phyloP scores from a whole-genome alignment of 2,113 vertebrate genomes.

The Spea multiplicata region DNA sequence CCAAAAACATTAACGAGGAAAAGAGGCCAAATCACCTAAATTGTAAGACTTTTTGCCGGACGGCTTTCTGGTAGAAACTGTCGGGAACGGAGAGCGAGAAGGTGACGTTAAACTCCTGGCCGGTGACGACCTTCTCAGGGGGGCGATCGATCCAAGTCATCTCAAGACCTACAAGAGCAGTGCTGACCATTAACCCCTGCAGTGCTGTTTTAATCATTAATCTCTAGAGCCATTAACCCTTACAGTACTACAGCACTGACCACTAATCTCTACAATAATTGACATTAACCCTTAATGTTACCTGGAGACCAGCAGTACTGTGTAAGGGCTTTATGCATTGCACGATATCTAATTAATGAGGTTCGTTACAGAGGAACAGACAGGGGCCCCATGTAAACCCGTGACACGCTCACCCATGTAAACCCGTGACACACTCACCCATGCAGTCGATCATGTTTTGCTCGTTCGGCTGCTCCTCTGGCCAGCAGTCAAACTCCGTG shows the following conservation, averaged over 20 bases:
- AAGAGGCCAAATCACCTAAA: slow-evolving; percentile 57
- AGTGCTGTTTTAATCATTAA: too few species aligned
- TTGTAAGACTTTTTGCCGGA: slow-evolving; percentile 66
- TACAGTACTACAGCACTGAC: too few species aligned
- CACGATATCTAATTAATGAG: too few species aligned
- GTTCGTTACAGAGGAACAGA: too few species aligned
- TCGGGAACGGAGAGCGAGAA: slow-evolving; percentile 64
- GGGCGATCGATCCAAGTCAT: slow-evolving; percentile 68
- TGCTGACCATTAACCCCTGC: too few species aligned
- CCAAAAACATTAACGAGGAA: not conserved
- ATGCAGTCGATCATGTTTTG: slow-evolving; percentile 70
- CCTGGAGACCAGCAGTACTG: too few species aligned
- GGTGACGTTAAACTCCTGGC: slow-evolving; percentile 71
- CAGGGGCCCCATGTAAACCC: too few species aligned
- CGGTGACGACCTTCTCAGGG: slow-evolving; percentile 63
- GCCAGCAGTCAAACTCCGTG: slow-evolving; percentile 71
- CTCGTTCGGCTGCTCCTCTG: slow-evolving; percentile 64
- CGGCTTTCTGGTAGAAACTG: slow-evolving; percentile 66
- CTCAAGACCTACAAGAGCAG: slow-evolving; percentile 60
- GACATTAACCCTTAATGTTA: too few species aligned
- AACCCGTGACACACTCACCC: slow-evolving; percentile 31
- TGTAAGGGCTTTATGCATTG: too few species aligned
- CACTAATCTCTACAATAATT: too few species aligned
- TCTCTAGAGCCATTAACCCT: too few species aligned
- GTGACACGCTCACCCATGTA: too few species aligned